phyloP scores from a whole-genome alignment of 2,113 vertebrate genomes.

The Corydoras sp. region DNA sequence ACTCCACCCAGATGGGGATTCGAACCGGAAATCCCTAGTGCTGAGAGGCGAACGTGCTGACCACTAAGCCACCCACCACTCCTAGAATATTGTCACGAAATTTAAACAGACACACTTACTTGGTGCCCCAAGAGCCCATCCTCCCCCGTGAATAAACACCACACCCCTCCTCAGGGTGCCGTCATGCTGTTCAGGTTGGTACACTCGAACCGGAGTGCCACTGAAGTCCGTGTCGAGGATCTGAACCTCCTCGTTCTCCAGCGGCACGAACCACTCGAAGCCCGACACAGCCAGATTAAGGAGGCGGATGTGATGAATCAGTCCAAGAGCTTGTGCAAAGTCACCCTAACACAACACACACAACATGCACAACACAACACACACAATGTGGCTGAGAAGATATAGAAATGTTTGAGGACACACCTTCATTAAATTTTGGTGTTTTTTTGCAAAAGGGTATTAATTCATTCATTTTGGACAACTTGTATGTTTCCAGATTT shows the following conservation, averaged over 20 bases:
- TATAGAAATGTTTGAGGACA: no score
- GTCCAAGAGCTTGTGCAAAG: constrained; percentile 69
- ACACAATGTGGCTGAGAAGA: not conserved
- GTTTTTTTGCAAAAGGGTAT: no score
- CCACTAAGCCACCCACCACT: no score
- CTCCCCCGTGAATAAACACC: constrained; percentile 85
- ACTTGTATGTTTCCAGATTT: no score
- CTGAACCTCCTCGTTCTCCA: constrained; percentile 59
- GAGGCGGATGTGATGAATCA: constrained; percentile 64
- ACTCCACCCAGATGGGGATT: no score
- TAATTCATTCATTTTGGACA: no score
- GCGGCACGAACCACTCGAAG: constrained; percentile 58
- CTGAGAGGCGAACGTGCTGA: no score
- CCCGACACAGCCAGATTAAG: constrained; percentile 60
- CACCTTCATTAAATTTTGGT: no score
- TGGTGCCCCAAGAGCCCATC: constrained; percentile 82
- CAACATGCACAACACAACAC: not conserved
- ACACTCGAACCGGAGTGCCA: constrained; percentile 81
- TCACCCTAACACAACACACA: constrained; percentile 60
- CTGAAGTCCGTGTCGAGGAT: constrained; percentile 77
- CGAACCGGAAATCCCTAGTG: no score
- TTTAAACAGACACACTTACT: constrained; percentile 68
- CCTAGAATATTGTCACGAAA: not conserved
- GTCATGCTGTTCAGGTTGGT: constrained; percentile 65
- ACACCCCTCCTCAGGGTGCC: constrained; percentile 72